A percentile compares a stretch with the other conserved stretches of the same genome.
These are phyloP conservation scores for Xyrichtys novacula DNA, from an alignment of 2,797 vertebrate species.

Conservation along the genomic window DNA sequence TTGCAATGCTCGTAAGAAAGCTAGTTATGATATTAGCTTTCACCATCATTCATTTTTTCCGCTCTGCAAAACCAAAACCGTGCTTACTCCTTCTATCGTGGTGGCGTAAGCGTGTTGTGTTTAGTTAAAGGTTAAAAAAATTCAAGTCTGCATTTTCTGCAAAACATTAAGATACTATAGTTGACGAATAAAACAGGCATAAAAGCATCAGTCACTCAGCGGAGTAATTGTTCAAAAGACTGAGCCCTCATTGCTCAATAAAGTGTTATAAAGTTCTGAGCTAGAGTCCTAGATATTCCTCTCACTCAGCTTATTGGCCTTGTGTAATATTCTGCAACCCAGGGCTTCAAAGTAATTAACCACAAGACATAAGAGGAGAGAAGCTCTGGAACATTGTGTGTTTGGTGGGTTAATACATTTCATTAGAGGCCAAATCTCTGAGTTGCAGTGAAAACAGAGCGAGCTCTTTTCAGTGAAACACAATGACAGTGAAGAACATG, in stretches of 20 bases:
- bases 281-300: conserved; percentile 14
- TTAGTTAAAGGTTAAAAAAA: too few relatives aligned
- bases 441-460: conserved; percentile 20
- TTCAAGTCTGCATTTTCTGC: too few relatives aligned
- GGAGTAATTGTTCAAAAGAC: conserved; percentile 42
- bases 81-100: too few relatives aligned
- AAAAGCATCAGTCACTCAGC: conserved; percentile 40
- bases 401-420: conserved; percentile 24
- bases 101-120: too few relatives aligned
- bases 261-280: conserved; percentile 26
- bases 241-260: conserved; percentile 36
- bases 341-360: conserved; percentile 61
- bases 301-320: conserved; percentile 44
- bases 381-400: conserved; percentile 7
- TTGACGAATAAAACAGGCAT: too few relatives aligned
- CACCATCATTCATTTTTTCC: too few relatives aligned
- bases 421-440: conserved; percentile 11
- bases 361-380: conserved; percentile 23
- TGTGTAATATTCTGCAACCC: conserved; percentile 32
- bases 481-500: neutral
- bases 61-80: too few relatives aligned
- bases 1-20: too few relatives aligned
- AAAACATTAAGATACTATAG: too few relatives aligned
- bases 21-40: too few relatives aligned
- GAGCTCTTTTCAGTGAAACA: conserved; percentile 17